Base-by-base conservation (phyloP, 2,888 invertebrate genomes). In the Calameuta pallipes region DNA sequence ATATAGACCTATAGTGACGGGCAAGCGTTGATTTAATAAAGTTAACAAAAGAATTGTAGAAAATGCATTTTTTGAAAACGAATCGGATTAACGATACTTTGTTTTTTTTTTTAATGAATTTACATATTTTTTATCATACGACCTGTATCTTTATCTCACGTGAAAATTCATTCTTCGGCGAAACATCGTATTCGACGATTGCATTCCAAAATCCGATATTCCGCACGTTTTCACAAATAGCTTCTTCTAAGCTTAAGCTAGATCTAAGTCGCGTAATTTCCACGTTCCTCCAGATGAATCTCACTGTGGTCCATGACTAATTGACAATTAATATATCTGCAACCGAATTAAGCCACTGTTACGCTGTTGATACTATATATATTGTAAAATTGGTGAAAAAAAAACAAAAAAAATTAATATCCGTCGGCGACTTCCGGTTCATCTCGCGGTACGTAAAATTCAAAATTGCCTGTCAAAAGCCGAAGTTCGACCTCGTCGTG, bases 401-500 rank as follows among this genome's bases (percentile, higher is more conserved):
- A 56, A 6, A 36, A 36, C 12, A 36, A 12, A 12, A 36, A 11
- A 36, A 33, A 33, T 33, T 4, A 36, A 15, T 23, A 56, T 56
- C 56, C 23, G 2, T 6, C 1, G 56, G 0, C 15, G 56, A 56
- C 23, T 56, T 56, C 23, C 56, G 56, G 23, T 56, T 56, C 56
- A 56, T 56, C 56, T 56, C 56, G 56, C 23, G 1, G 56, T 9
- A 56, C 23, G 56, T 56, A 15, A 56, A 15, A 23, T 56, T 56
- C 23, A 9, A 23, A 56, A 23, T 23, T 23, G 23, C 23, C 56
- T 23, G 56, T 23, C 15, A 36, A 76, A n/a, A 69, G 35, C 23
- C 12, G 36, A 69, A 15, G 79, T 81, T 83, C 85, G 82, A 87
- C 83, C 84, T 86, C 83, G 83, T 81, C 82, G 77, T 84, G 82